phyloP scores from a whole-genome alignment of 2,113 vertebrate genomes.

The Candoia aspera region DNA sequence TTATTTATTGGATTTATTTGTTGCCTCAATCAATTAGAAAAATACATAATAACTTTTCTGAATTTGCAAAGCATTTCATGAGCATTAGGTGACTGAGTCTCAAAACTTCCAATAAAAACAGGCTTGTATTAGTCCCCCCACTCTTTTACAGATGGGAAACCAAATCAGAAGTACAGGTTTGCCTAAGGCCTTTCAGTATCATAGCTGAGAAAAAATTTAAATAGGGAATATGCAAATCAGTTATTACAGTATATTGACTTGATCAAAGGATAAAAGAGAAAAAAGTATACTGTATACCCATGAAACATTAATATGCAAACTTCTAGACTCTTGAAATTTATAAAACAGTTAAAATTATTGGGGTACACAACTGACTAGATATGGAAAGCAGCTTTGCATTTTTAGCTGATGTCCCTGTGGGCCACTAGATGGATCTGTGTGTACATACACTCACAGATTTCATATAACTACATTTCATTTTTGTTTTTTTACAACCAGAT shows the following conservation, averaged over 20 bases:
- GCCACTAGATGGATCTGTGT: not conserved
- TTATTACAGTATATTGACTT: not conserved
- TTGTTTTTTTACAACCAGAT: not conserved
- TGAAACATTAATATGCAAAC: not conserved
- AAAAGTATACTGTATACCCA: not conserved
- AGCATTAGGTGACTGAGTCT: not conserved
- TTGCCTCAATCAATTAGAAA: no score
- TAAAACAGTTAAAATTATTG: not conserved
- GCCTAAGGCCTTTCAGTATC: not conserved
- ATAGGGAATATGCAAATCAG: not conserved
- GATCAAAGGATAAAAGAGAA: not conserved
- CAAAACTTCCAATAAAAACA: not conserved
- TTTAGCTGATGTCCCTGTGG: no score
- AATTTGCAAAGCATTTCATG: not conserved
- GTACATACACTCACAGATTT: not conserved
- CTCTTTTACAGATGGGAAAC: no score
- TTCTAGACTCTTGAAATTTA: not conserved
- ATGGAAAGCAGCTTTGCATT: not conserved
- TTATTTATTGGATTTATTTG: no score
- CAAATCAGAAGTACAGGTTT: not conserved
- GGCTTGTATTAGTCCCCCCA: not conserved
- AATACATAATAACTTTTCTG: not conserved
- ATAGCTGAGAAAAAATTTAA: not conserved
- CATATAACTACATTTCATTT: no score
- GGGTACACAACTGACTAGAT: no score